Conservation (phyloP, 2,797 vertebrate genomes). For the Mallotus villosus region DNA sequence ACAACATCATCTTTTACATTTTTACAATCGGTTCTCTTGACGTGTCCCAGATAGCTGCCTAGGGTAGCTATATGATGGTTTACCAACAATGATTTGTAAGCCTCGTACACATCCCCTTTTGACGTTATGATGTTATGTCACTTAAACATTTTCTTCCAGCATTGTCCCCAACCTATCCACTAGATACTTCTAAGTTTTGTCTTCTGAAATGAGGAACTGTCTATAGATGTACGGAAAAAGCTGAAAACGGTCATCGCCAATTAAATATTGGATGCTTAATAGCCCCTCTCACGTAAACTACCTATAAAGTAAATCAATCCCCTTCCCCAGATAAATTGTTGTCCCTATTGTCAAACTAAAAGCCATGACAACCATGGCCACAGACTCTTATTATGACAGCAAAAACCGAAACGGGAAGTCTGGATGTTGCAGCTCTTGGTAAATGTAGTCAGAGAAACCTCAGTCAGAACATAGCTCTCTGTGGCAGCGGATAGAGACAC, state of each 20-base stretch:
- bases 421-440: not conserved
- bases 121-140: constrained; percentile 41
- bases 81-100: constrained; percentile 36
- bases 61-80: not conserved
- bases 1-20: no score
- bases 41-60: no score
- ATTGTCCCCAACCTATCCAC: not conserved
- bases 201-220: not conserved
- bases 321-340: not conserved
- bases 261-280: no score
- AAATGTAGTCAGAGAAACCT: not conserved
- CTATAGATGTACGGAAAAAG: no score
- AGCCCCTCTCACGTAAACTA: no score
- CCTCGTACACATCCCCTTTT: constrained; percentile 29
- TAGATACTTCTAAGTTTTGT: not conserved
- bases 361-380: not conserved
- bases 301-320: not conserved
- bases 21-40: no score
- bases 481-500: constrained; percentile 60
- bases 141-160: no score
- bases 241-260: no score
- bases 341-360: not conserved
- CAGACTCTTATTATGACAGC: constrained; percentile 2
- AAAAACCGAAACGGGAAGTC: constrained; percentile 1
- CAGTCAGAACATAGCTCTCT: not conserved